Conservation (phyloP, 2,797 vertebrate species). For the Esox lucius region DNA sequence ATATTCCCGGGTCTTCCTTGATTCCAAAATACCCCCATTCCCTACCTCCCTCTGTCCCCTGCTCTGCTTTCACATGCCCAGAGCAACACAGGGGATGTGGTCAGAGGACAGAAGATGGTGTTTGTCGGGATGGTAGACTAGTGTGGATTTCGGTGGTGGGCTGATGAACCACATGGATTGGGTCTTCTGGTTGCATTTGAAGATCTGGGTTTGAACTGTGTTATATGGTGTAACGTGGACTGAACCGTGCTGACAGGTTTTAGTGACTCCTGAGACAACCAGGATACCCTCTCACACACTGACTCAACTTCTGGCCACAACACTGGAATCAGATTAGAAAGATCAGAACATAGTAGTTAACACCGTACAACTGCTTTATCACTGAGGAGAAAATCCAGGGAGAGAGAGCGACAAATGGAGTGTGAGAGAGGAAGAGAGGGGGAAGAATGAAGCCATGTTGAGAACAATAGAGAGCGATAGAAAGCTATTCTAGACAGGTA, state of each 20-base stretch:
- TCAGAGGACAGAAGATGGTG: background rate
- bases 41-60: slow-evolving; percentile 1
- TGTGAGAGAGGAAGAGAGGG: background rate
- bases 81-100: slow-evolving; percentile 27
- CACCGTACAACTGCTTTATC: background rate
- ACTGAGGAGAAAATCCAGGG: background rate
- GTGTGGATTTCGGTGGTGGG: slow-evolving; percentile 18
- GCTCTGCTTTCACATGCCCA: slow-evolving; percentile 17
- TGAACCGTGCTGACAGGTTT: slow-evolving; percentile 24
- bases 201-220: slow-evolving; percentile 11
- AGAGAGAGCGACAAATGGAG: too few relatives aligned
- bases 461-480: slow-evolving; percentile 14
- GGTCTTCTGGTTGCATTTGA: slow-evolving; percentile 28
- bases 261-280: background rate
- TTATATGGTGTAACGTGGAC: slow-evolving; percentile 28
- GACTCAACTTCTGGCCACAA: slow-evolving; percentile 5
- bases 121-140: slow-evolving; percentile 3
- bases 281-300: background rate
- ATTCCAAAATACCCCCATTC: background rate
- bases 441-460: too few relatives aligned
- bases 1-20: slow-evolving; percentile 13
- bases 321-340: too few relatives aligned
- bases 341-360: background rate
- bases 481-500: slow-evolving; percentile 32
- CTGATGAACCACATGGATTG: slow-evolving; percentile 28